These are phyloP conservation scores for Rhingia rostrata DNA, from an alignment of 2,888 invertebrate species.

Conservation along the genomic window DNA sequence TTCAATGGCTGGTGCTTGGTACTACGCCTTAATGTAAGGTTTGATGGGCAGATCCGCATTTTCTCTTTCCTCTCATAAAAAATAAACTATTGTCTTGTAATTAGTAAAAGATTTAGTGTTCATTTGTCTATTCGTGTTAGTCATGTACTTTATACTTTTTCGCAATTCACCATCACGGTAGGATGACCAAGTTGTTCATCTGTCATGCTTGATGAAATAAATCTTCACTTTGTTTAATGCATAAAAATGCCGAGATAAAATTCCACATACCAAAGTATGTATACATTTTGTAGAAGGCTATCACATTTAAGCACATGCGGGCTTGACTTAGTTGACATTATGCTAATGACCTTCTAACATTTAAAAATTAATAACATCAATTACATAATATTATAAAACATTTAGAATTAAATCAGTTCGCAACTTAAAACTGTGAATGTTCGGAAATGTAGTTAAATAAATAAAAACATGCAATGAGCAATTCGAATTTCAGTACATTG, in stretches of 20 bases:
- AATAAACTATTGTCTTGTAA: conserved; percentile 50
- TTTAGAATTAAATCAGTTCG: too few species aligned
- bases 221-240: conserved; percentile 41
- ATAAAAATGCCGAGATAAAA: conserved; percentile 6
- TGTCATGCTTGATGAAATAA: conserved; percentile 66
- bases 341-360: too few species aligned
- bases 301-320: not conserved
- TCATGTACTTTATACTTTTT: conserved; percentile 49
- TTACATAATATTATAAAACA: too few species aligned
- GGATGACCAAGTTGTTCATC: conserved; percentile 64
- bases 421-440: too few species aligned
- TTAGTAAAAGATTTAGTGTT: conserved; percentile 57
- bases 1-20: conserved; percentile 53
- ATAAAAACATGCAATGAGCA: too few species aligned
- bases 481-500: too few species aligned
- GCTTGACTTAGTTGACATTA: too few species aligned
- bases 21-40: conserved; percentile 49
- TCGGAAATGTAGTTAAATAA: too few species aligned
- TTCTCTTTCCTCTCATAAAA: conserved; percentile 57
- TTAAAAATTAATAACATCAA: too few species aligned
- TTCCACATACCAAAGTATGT: conserved; percentile 2
- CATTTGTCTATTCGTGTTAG: conserved; percentile 22
- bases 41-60: conserved; percentile 58
- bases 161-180: conserved; percentile 68
- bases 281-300: not conserved